These are phyloP conservation scores for Tamandua tetradactyla DNA, from an alignment of 2,797 vertebrate genomes.

Conservation along the genomic window DNA sequence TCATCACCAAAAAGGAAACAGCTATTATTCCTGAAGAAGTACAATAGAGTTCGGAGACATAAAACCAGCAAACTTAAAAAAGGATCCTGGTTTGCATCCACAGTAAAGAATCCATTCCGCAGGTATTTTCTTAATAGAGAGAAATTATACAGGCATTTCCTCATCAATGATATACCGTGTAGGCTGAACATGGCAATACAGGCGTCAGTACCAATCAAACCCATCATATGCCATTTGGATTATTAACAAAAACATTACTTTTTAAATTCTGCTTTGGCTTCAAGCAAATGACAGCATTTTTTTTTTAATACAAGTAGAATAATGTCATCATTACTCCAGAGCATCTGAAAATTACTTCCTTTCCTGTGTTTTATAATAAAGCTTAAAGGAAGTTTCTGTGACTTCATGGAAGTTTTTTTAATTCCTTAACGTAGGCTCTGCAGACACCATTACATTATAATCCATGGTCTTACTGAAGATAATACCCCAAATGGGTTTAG, in stretches of 20 bases:
- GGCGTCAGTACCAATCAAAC: background rate
- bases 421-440: background rate
- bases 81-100: background rate
- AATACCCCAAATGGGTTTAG: background rate
- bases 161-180: background rate
- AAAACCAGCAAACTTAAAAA: background rate
- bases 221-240: background rate
- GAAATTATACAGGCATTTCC: background rate
- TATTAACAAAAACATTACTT: background rate
- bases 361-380: slow-evolving; percentile 35
- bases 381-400: slow-evolving; percentile 28
- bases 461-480: background rate
- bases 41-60: background rate
- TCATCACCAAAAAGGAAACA: background rate
- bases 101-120: background rate
- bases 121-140: background rate
- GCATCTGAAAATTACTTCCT: slow-evolving; percentile 44
- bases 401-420: background rate
- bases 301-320: background rate
- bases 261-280: slow-evolving; percentile 25
- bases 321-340: background rate
- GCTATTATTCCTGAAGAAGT: background rate
- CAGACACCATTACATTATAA: background rate
- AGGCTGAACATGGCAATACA: background rate
- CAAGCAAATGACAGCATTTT: background rate